phyloP scores from a whole-genome alignment of 2,113 vertebrate genomes.

The Arizona elegans region DNA sequence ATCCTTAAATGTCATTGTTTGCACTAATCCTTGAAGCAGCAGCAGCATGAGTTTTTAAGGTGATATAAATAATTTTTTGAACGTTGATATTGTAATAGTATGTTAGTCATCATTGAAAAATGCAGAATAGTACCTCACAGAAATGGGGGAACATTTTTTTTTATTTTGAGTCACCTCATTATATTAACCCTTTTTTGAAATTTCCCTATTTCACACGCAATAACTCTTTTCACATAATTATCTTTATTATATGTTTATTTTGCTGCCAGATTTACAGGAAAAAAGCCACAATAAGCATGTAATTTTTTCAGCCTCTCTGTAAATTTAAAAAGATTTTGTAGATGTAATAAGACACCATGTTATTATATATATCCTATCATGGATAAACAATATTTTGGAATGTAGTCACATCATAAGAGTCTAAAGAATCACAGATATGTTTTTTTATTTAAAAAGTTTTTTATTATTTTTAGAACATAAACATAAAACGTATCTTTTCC shows the following conservation, averaged over 20 bases:
- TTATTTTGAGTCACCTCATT: constrained; percentile 4
- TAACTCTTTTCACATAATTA: constrained; percentile 23
- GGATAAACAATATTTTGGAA: constrained; percentile 45
- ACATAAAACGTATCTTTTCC: too few relatives aligned
- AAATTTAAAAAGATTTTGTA: constrained; percentile 54
- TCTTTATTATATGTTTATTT: constrained; percentile 19
- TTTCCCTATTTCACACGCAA: constrained; percentile 26
- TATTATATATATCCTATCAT: constrained; percentile 42
- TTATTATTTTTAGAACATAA: too few relatives aligned
- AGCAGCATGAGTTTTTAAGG: constrained; percentile 54
- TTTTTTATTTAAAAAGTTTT: too few relatives aligned
- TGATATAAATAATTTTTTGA: constrained; percentile 60
- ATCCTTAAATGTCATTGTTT: constrained; percentile 49
- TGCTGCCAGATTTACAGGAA: constrained; percentile 39
- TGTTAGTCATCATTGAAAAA: not conserved
- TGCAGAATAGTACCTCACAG: not conserved
- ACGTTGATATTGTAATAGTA: constrained; percentile 18
- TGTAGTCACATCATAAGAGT: constrained; percentile 48
- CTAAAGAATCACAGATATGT: not conserved
- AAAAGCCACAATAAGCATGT: constrained; percentile 50
- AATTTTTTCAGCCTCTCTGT: constrained; percentile 49
- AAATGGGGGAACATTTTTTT: not conserved
- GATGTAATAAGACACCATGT: constrained; percentile 35
- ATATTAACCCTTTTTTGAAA: constrained; percentile 41
- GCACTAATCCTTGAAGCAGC: constrained; percentile 39